These are phyloP conservation scores for Condylura cristata DNA, from an alignment of 2,113 vertebrate species.

Conservation along the genomic window DNA sequence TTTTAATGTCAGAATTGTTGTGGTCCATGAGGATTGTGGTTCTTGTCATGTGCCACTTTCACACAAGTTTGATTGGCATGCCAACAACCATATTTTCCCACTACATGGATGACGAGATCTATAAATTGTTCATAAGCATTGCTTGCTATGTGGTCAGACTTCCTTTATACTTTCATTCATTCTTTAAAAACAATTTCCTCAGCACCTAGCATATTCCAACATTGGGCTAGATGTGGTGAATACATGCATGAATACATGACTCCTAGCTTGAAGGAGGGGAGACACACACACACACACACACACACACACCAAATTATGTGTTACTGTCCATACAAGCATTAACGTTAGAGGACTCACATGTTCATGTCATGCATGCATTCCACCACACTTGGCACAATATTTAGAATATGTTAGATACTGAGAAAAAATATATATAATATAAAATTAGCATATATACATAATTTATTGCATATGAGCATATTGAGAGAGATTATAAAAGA, in stretches of 20 bases:
- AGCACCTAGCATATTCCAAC: background rate
- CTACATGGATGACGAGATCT: background rate
- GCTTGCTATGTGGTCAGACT: background rate
- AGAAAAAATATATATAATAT: background rate
- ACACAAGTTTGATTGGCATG: background rate
- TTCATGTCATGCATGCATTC: background rate
- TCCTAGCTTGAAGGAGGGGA: background rate
- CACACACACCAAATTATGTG: too few species aligned
- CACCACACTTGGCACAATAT: background rate
- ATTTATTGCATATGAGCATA: background rate
- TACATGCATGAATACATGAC: background rate
- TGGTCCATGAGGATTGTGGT: background rate
- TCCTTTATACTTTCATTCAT: background rate
- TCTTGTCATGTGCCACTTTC: slow-evolving; percentile 10
- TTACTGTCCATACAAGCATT: background rate
- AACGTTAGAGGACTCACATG: background rate
- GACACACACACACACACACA: too few species aligned
- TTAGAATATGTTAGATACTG: background rate
- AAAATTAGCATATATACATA: background rate
- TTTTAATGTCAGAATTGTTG: slow-evolving; percentile 31
- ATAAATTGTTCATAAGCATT: background rate
- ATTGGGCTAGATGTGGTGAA: background rate
- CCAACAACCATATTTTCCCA: background rate
- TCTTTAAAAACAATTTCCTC: background rate
- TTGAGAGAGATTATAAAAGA: background rate